Conservation (phyloP, 2,113 vertebrate species). For the Sylvietta virens region DNA sequence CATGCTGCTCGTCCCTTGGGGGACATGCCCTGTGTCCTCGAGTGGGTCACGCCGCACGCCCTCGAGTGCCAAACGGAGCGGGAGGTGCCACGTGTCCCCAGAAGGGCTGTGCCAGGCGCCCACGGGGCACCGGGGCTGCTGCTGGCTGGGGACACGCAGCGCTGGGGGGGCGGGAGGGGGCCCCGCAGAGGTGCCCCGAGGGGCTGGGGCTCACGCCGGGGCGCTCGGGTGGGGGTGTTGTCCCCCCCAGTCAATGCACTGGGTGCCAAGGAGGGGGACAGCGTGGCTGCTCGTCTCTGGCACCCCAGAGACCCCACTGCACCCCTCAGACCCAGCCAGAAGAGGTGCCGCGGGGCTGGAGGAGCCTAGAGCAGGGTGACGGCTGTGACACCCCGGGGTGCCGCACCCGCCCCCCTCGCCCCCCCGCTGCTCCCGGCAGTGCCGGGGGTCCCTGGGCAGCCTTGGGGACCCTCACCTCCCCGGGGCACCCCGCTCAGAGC, state of each 20-base stretch:
- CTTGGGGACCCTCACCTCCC: neutral
- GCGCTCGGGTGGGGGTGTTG: fast-evolving
- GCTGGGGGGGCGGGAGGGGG: neutral
- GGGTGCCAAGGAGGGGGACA: neutral
- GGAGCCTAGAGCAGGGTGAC: neutral
- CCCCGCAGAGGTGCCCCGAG: neutral
- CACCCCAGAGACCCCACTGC: neutral
- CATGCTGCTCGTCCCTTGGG: neutral
- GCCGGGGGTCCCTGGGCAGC: neutral
- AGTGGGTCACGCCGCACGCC: neutral
- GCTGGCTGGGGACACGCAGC: neutral
- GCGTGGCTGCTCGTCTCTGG: neutral
- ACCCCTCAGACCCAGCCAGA: neutral
- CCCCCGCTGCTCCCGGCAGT: neutral
- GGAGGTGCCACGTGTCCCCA: neutral
- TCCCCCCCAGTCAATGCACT: neutral
- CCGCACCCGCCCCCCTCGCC: no score
- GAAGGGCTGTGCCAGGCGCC: neutral
- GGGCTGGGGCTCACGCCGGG: neutral
- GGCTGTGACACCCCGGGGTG: neutral
- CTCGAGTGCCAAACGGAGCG: neutral
- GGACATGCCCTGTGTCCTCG: neutral
- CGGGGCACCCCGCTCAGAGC: neutral
- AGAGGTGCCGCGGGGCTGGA: neutral
- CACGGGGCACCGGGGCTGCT: neutral